phyloP scores from a whole-genome alignment of 2,888 invertebrate species.

The Tyria jacobaeae region DNA sequence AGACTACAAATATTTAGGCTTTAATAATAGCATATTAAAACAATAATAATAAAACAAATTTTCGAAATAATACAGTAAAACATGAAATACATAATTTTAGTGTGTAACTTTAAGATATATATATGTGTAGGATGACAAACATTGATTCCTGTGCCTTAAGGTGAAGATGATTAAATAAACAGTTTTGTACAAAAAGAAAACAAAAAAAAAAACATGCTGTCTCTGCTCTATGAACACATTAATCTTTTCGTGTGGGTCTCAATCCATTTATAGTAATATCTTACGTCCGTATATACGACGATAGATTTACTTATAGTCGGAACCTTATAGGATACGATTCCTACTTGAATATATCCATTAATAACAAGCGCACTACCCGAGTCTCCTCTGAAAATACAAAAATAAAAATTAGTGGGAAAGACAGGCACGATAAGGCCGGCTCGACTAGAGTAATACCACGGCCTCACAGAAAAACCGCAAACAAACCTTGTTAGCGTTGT shows the following conservation, averaged over 20 bases:
- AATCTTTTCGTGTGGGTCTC: neutral
- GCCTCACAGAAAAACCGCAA: no score
- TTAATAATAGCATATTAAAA: no score
- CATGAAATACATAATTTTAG: no score
- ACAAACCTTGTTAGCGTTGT: no score
- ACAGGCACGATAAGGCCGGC: no score
- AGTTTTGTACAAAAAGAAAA: neutral
- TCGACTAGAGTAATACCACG: no score
- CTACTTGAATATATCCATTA: conserved; percentile 6
- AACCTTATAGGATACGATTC: conserved; percentile 7
- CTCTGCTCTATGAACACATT: neutral
- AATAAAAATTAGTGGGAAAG: neutral
- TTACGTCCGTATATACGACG: neutral
- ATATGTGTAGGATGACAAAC: neutral
- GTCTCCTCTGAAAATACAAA: conserved; percentile 11
- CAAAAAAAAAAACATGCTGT: neutral
- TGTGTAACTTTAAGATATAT: no score
- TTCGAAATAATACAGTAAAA: no score
- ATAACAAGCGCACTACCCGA: conserved; percentile 7
- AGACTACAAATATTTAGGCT: no score
- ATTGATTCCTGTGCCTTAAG: no score
- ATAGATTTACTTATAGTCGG: neutral
- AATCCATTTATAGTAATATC: neutral
- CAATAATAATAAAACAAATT: no score
- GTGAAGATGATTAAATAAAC: no score